Conservation (phyloP, 2,113 vertebrate species). For the Capreolus pygargus region DNA sequence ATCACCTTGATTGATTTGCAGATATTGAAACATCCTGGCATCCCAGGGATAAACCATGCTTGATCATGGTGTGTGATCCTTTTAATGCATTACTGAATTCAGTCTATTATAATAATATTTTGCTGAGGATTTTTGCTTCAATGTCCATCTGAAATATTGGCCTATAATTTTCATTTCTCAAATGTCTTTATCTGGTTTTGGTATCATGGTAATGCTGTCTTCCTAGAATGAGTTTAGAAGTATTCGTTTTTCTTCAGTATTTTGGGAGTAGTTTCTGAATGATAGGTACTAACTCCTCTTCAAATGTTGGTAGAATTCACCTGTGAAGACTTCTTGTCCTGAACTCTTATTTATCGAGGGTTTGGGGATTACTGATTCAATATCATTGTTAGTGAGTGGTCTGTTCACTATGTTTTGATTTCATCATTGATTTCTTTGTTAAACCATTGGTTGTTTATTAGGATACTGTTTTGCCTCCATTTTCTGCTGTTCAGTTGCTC, state of each 20-base stretch:
- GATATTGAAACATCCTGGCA: not conserved
- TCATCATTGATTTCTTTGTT: not conserved
- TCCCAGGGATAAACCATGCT: not conserved
- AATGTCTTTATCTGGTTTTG: not conserved
- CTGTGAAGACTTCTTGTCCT: not conserved
- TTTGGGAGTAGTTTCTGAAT: not conserved
- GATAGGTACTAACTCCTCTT: not conserved
- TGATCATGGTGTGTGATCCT: not conserved
- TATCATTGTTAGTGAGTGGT: not conserved
- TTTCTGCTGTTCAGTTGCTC: not conserved
- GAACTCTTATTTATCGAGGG: not conserved
- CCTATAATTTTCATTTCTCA: not conserved
- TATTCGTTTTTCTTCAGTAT: not conserved
- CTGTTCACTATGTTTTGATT: not conserved
- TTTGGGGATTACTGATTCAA: not conserved
- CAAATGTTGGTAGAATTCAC: not conserved
- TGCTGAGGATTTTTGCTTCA: not conserved
- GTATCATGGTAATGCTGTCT: not conserved
- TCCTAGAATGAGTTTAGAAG: not conserved
- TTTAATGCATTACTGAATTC: not conserved
- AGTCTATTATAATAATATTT: not conserved
- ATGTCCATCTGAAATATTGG: not conserved
- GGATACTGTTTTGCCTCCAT: not conserved
- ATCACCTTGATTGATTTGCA: not conserved
- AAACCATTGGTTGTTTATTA: not conserved